A percentile compares a stretch with the other conserved stretches of the same genome.
These are phyloP conservation scores for Sminthopsis crassicaudata DNA, from an alignment of 2,113 vertebrate species.

Conservation along the genomic window DNA sequence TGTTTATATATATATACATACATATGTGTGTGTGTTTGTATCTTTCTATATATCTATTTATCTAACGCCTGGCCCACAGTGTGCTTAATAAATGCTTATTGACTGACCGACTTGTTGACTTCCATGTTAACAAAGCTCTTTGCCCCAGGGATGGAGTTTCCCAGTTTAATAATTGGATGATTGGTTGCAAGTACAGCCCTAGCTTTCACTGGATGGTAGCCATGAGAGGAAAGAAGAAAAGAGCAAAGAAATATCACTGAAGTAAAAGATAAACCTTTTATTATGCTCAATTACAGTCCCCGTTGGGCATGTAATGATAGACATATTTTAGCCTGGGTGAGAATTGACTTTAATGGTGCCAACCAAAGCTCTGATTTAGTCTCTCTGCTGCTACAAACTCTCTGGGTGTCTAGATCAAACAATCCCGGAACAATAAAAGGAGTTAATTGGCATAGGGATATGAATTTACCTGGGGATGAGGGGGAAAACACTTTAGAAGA, in stretches of 20 bases:
- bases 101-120: not conserved
- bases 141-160: not conserved
- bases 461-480: slow-evolving; percentile 4
- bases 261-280: slow-evolving; percentile 12
- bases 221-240: not conserved
- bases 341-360: not conserved
- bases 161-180: not conserved
- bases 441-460: not conserved
- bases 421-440: not conserved
- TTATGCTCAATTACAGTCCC: slow-evolving; percentile 6
- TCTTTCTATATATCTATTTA: not conserved
- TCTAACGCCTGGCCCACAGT: not conserved
- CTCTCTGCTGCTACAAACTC: not conserved
- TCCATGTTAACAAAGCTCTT: not conserved
- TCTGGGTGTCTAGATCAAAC: not conserved
- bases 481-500: not conserved
- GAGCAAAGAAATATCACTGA: not conserved
- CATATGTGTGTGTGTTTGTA: not conserved
- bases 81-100: not conserved
- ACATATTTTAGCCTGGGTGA: slow-evolving; percentile 1
- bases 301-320: not conserved
- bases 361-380: not conserved
- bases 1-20: not conserved
- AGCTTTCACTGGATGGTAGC: not conserved
- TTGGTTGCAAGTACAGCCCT: not conserved